Evolutionary conservation across 2,797 vertebrate genomes (phyloP).

Genomic region (Diglossa cyanea): DNA sequence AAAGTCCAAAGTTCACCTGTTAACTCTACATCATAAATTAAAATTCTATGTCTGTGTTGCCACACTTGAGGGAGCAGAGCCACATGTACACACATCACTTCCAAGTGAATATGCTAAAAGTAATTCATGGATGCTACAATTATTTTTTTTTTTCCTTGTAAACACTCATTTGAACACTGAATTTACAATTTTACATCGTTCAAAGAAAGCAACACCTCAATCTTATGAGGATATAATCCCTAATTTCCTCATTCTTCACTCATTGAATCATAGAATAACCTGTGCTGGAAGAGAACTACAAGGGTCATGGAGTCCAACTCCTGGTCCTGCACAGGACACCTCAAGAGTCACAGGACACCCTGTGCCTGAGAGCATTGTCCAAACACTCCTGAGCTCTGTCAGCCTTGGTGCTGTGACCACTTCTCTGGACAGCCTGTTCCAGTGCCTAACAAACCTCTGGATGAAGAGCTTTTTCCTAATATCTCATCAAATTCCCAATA

Average conservation of each 20-base stretch:
- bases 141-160: background rate
- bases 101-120: background rate
- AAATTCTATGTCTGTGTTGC: rapidly evolving
- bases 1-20: background rate
- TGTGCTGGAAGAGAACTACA: background rate
- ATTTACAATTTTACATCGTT: background rate
- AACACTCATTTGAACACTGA: background rate
- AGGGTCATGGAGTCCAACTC: rapidly evolving
- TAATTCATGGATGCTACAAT: background rate
- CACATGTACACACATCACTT: background rate
- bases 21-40: background rate
- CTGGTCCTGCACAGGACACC: too few relatives aligned
- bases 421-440: background rate
- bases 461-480: background rate
- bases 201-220: background rate
- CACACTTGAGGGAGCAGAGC: background rate
- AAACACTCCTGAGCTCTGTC: rapidly evolving
- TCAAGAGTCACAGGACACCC: background rate
- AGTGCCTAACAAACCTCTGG: too few relatives aligned
- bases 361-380: background rate
- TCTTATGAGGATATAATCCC: background rate
- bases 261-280: background rate
- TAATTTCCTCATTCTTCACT: background rate
- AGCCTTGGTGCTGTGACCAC: background rate
- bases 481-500: background rate